Conservation (phyloP, 2,888 invertebrate genomes). For the Caenorhabditis angaria region DNA sequence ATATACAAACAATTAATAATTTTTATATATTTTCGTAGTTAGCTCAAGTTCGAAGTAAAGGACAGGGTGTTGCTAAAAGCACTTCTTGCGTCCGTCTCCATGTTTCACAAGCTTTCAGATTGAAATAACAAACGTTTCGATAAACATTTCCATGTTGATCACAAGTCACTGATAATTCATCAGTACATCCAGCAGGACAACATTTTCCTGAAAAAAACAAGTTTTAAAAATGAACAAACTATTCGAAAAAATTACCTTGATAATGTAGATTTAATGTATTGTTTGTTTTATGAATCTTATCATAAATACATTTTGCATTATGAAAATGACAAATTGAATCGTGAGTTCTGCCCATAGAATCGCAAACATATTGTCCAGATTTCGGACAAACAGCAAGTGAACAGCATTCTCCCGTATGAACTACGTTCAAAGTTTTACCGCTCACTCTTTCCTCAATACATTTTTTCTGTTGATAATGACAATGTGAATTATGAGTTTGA, state of each 20-base stretch:
- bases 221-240: not conserved
- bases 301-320: conserved; percentile 64
- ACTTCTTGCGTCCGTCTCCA: conserved; percentile 46
- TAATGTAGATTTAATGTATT: conserved; percentile 49
- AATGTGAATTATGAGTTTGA: conserved; percentile 54
- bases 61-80: conserved; percentile 36
- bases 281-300: conserved; percentile 56
- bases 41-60: conserved; percentile 33
- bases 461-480: conserved; percentile 60
- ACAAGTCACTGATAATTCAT: conserved; percentile 48
- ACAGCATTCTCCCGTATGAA: conserved; percentile 63
- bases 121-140: conserved; percentile 52
- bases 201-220: conserved; percentile 45
- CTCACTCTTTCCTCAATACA: conserved; percentile 53
- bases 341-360: conserved; percentile 57
- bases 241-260: conserved; percentile 23
- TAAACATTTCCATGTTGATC: conserved; percentile 59
- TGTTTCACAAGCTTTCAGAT: conserved; percentile 50
- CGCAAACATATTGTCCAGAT: conserved; percentile 58
- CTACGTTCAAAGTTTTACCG: conserved; percentile 50
- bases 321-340: conserved; percentile 62
- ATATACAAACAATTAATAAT: conserved; percentile 16
- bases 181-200: conserved; percentile 50
- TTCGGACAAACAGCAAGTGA: conserved; percentile 53
- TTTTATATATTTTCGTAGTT: not conserved